phyloP scores from a whole-genome alignment of 2,797 vertebrate species.

The Acridotheres tristis region DNA sequence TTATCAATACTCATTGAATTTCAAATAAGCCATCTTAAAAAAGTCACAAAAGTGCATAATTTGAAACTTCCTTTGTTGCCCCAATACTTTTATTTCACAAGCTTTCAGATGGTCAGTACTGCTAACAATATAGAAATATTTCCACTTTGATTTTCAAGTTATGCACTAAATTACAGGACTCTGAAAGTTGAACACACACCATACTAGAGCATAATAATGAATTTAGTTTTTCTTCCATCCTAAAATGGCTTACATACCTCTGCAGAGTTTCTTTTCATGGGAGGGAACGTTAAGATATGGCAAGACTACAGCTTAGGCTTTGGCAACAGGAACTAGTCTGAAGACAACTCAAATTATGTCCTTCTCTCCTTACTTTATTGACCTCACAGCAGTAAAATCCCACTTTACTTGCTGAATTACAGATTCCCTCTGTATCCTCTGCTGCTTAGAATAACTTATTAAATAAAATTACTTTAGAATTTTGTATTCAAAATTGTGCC shows the following conservation, averaged over 20 bases:
- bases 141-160: neutral
- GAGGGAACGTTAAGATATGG: neutral
- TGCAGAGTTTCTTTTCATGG: neutral
- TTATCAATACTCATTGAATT: neutral
- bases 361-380: neutral
- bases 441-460: neutral
- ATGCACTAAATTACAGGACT: neutral
- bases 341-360: neutral
- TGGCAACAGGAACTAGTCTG: neutral
- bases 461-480: neutral
- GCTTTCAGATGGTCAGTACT: neutral
- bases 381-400: neutral
- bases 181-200: neutral
- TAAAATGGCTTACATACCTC: neutral
- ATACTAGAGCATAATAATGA: neutral
- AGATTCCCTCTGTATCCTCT: neutral
- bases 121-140: neutral
- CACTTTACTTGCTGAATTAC: neutral
- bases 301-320: neutral
- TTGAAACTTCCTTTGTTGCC: neutral
- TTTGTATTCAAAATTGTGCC: neutral
- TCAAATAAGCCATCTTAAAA: neutral
- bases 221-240: neutral
- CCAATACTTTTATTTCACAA: neutral
- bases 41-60: fast-evolving